These are phyloP conservation scores for Buceros bicornis DNA, from an alignment of 2,797 vertebrate species.

Conservation along the genomic window DNA sequence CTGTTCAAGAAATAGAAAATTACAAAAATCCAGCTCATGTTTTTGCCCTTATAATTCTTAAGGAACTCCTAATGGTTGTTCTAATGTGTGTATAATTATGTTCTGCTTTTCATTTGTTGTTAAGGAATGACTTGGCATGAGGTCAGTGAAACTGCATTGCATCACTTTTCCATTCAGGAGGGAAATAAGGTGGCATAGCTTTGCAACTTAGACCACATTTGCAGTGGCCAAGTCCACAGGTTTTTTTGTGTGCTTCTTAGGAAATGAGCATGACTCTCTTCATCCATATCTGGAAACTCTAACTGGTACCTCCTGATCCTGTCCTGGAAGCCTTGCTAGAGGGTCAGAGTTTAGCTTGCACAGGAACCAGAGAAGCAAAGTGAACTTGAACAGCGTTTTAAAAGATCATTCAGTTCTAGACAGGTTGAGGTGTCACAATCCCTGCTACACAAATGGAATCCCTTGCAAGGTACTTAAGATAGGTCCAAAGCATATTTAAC, in stretches of 20 bases:
- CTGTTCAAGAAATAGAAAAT: slow-evolving; percentile 29
- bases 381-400: background rate
- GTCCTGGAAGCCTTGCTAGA: background rate
- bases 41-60: background rate
- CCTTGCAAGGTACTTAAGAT: background rate
- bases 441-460: background rate
- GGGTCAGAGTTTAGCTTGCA: background rate
- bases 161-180: background rate
- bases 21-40: background rate
- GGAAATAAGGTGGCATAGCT: background rate
- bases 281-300: background rate
- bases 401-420: background rate
- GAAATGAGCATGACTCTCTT: background rate
- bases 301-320: background rate
- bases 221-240: background rate
- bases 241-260: background rate
- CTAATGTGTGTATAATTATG: background rate
- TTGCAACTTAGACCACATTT: background rate
- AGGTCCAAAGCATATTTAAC: background rate
- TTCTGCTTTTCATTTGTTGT: slow-evolving; percentile 41
- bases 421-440: background rate
- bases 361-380: background rate
- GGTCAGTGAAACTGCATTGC: slow-evolving; percentile 22
- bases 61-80: background rate
- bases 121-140: slow-evolving; percentile 9